These are phyloP conservation scores for Falco punctatus DNA, from an alignment of 2,113 vertebrate species.

Conservation along the genomic window DNA sequence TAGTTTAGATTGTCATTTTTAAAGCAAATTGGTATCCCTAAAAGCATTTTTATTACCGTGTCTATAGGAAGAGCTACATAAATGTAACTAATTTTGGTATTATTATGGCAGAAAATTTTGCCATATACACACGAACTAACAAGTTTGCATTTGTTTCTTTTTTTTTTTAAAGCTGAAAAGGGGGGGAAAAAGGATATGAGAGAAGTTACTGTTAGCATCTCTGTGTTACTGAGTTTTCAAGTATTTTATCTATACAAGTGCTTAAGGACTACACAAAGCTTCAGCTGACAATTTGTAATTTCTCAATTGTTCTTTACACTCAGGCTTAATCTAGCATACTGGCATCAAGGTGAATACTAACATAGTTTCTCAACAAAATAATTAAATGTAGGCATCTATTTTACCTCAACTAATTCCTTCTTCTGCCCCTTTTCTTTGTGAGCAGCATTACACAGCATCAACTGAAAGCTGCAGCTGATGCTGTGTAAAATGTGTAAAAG, in stretches of 20 bases:
- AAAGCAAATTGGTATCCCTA: not conserved
- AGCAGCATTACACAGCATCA: rapidly evolving
- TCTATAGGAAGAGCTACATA: not conserved
- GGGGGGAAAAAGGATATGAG: not conserved
- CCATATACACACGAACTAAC: not conserved
- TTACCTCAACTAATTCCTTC: not conserved
- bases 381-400: not conserved
- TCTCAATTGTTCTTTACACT: not conserved
- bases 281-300: not conserved
- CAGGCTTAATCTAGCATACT: not conserved
- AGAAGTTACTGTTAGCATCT: not conserved
- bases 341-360: not conserved
- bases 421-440: not conserved
- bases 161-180: not conserved
- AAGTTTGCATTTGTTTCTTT: not conserved
- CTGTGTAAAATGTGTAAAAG: rapidly evolving
- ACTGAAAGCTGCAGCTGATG: not conserved
- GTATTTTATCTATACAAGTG: not conserved
- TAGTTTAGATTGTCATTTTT: not conserved
- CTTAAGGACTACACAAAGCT: not conserved
- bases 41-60: not conserved
- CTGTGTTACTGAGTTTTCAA: not conserved
- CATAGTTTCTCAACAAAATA: not conserved
- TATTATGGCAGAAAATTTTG: not conserved
- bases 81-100: not conserved